Conservation (phyloP, 23 tunicate species). For the Styela plicata region DNA sequence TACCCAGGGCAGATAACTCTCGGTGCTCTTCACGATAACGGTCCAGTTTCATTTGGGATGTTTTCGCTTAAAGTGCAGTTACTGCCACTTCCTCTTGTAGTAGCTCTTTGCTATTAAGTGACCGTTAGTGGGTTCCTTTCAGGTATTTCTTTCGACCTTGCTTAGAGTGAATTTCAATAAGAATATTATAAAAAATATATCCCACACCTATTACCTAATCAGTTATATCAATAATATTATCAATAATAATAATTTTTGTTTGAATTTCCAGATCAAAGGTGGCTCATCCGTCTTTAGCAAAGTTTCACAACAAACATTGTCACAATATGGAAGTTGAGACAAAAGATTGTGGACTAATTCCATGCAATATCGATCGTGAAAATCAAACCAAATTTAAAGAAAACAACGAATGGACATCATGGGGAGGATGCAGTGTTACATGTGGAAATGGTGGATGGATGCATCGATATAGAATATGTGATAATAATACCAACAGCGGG, state of each 20-base stretch:
- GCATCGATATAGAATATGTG: slow-evolving; percentile 3
- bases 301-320: not conserved
- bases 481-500: too few species aligned
- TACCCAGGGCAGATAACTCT: too few species aligned
- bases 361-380: not conserved
- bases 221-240: not conserved
- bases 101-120: too few species aligned
- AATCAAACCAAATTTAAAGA: not conserved
- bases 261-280: not conserved
- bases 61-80: too few species aligned
- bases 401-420: not conserved
- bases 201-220: too few species aligned
- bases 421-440: slow-evolving; percentile 2
- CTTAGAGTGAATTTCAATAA: too few species aligned
- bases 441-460: slow-evolving; percentile 22
- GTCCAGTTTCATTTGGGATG: too few species aligned
- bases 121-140: too few species aligned
- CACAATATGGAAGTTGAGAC: not conserved
- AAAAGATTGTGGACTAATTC: not conserved
- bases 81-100: too few species aligned
- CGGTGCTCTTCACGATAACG: too few species aligned
- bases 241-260: not conserved
- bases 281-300: not conserved
- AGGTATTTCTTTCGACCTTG: too few species aligned
- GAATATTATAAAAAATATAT: too few species aligned